Conservation (phyloP, 2,113 vertebrate genomes). For the Stomatorhinus ivindoensis region DNA sequence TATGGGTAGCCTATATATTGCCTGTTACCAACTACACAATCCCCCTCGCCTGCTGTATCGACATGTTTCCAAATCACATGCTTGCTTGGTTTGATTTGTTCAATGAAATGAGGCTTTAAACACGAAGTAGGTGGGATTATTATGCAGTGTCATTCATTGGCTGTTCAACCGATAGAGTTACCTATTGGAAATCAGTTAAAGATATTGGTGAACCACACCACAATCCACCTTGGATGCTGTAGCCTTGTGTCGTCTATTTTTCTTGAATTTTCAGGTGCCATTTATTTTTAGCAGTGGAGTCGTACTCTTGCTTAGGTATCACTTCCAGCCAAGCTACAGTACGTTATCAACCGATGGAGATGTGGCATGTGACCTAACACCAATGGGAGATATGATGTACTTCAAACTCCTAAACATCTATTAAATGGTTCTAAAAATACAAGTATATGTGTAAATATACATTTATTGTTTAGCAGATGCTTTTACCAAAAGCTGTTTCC, state of each 20-base stretch:
- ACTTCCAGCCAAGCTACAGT: background rate
- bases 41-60: background rate
- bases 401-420: background rate
- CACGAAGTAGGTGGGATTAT: background rate
- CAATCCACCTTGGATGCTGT: background rate
- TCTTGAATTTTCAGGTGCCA: background rate
- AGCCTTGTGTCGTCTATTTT: background rate
- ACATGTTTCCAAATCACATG: background rate
- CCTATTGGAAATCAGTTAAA: background rate
- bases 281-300: background rate
- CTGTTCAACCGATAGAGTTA: background rate
- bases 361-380: background rate
- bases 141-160: background rate
- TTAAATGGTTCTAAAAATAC: background rate
- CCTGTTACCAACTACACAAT: background rate
- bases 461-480: background rate
- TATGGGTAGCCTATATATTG: background rate
- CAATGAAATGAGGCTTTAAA: background rate
- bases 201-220: background rate
- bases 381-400: background rate
- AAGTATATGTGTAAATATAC: background rate
- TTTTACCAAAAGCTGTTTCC: background rate
- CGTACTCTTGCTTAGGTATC: background rate
- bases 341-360: background rate
- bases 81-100: background rate